phyloP scores from a whole-genome alignment of 1,140 invertebrate species.

The Euwallacea similis region DNA sequence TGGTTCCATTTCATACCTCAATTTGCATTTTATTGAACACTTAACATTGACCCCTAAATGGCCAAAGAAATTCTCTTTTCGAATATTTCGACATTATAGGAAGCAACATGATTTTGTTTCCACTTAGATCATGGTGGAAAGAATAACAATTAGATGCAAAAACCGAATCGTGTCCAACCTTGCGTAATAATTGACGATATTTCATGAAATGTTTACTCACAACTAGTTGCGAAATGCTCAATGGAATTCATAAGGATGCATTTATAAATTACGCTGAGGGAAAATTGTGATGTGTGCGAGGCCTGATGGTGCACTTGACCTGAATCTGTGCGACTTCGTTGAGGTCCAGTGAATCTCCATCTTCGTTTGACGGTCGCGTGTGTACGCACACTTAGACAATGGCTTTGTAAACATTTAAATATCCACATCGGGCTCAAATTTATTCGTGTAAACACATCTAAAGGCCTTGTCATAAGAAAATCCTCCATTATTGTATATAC shows the following conservation, averaged over 20 bases:
- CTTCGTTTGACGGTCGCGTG: constrained; percentile 19
- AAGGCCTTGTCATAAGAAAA: not conserved
- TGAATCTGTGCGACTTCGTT: constrained; percentile 14
- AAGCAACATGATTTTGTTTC: too few species aligned
- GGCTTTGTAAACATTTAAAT: constrained; percentile 28
- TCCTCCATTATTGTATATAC: too few species aligned
- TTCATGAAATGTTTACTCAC: constrained; percentile 4
- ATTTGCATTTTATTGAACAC: too few species aligned
- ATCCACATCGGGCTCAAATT: constrained; percentile 7
- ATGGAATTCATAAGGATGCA: constrained; percentile 4
- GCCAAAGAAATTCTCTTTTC: too few species aligned
- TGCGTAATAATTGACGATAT: constrained; percentile 4
- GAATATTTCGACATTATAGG: too few species aligned
- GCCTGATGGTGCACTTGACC: constrained; percentile 25
- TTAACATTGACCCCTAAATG: too few species aligned
- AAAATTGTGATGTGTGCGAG: constrained; percentile 12
- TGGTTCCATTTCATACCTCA: too few species aligned
- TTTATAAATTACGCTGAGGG: constrained; percentile 2
- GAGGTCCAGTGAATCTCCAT: constrained; percentile 26
- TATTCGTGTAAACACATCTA: not conserved
- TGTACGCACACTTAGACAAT: constrained; percentile 15
- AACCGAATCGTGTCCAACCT: constrained; percentile 1
- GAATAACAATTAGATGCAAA: not conserved
- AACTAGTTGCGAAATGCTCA: not conserved
- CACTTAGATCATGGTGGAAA: too few species aligned